Evolutionary conservation across 2,113 vertebrate species (phyloP), one percentile per base, ranked within the genome.

Genomic region (Ictidomys tridecemlineatus): DNA sequence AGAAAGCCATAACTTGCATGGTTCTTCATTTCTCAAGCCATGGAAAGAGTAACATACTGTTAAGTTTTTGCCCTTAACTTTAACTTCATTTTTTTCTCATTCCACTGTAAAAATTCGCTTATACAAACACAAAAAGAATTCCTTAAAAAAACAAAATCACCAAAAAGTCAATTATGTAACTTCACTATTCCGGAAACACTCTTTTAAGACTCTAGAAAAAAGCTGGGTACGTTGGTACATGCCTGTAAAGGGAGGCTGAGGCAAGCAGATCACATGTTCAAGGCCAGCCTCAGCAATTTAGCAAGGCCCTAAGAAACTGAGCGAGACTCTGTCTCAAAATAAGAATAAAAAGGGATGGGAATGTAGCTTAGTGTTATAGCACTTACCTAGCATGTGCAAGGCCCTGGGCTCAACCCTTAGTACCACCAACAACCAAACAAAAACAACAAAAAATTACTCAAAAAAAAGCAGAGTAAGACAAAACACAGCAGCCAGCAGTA

Each of bases 21-120:
- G 91, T 91, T 95, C 63, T 85, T 83, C 14, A 69, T n/a, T 89
- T 70, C 82, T 56, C 82, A 77, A 94, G 88, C 34, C 10, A 70
- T 3, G 1, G 53, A 84, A 96, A 28, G n/a, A n/a, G 45, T 16
- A 93, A 82, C 30, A 83, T 17, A 26, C 42, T 90, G 0, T 45
- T 26, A 51, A n/a, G 51, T 6, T 85, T 94, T n/a, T 85, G 28
- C 18, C 79, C 58, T 80, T 70, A 88, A 91, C 65, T 79, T 92
- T 84, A 96, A 82, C 37, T 48, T 77, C 3, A 34, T 39, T 87
- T 96, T 77, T n/a, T 24, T 63, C 51, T 89, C 51, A 95, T 51
- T 30, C 24, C 20, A 89, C 3, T 61, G 9, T 10, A 58, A 93
- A 95, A 97, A 72, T 26, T 42, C 28, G 89, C 53, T 96, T 87